Conservation (phyloP, 92 coral and sea anemone genomes). For the Pocillopora grandis region DNA sequence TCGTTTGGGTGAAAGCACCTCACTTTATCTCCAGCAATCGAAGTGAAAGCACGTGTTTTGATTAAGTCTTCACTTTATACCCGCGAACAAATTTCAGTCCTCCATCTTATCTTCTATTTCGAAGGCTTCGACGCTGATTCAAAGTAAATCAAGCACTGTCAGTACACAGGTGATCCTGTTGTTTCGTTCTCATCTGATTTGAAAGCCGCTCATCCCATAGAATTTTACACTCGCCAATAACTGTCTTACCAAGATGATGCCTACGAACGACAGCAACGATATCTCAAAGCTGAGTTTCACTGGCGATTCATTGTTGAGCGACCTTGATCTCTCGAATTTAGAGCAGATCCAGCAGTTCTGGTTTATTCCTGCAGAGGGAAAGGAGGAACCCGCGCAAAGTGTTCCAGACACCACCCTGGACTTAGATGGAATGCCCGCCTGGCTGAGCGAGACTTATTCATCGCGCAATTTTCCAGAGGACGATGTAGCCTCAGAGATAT, state of each 20-base stretch:
- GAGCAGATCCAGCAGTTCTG: not conserved
- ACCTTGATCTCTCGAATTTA: too few relatives aligned
- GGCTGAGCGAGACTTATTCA: conserved; percentile 23
- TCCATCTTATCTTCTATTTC: not conserved
- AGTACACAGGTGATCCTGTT: not conserved
- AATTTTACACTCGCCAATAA: not conserved
- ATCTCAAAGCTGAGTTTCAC: not conserved
- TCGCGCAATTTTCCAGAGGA: not conserved
- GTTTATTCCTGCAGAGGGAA: conserved; percentile 1
- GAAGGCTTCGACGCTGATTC: not conserved
- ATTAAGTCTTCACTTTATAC: not conserved
- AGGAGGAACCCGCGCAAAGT: conserved; percentile 12
- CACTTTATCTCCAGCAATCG: not conserved
- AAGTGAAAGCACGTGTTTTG: conserved; percentile 9
- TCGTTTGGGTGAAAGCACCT: not conserved
- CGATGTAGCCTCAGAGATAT: not conserved
- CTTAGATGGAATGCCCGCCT: conserved; percentile 31
- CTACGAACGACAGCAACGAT: not conserved
- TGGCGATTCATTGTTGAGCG: too few relatives aligned
- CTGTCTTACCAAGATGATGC: not conserved
- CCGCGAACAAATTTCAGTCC: not conserved
- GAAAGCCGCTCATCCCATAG: not conserved
- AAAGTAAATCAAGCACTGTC: not conserved
- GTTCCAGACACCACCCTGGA: conserved; percentile 27
- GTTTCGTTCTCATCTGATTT: not conserved